These are phyloP conservation scores for Zaprionus lineosus DNA, from an alignment of 2,888 invertebrate genomes.

Conservation along the genomic window DNA sequence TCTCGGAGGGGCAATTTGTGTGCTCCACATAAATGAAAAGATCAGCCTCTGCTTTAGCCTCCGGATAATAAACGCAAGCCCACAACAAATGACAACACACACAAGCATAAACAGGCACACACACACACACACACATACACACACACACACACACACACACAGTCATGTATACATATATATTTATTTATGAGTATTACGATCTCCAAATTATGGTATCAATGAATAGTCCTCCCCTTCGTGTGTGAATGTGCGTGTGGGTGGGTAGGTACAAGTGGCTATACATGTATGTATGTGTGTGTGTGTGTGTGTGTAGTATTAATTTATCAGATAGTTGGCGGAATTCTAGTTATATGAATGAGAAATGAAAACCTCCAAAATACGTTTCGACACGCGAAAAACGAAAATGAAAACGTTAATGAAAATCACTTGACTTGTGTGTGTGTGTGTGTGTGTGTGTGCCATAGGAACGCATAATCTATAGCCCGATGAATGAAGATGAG, in stretches of 20 bases:
- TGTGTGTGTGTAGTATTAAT: background rate
- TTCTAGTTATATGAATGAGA: slow-evolving; percentile 35
- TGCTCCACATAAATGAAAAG: slow-evolving; percentile 10
- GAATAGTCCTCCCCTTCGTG: slow-evolving; percentile 28
- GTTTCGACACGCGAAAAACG: slow-evolving; percentile 59
- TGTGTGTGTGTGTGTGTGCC: too few relatives aligned
- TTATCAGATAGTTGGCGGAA: background rate
- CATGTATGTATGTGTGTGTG: slow-evolving; percentile 1
- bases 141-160: background rate
- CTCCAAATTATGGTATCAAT: slow-evolving; percentile 65
- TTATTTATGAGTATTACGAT: slow-evolving; percentile 45
- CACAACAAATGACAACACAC: background rate
- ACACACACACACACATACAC: background rate
- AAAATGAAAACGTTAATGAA: slow-evolving; percentile 57
- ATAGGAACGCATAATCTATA: slow-evolving; percentile 12
- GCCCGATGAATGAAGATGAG: background rate
- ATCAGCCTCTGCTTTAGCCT: slow-evolving; percentile 27
- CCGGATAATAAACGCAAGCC: slow-evolving; percentile 8
- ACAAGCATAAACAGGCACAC: background rate
- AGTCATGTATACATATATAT: background rate
- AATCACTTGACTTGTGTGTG: too few relatives aligned
- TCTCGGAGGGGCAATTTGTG: slow-evolving; percentile 25
- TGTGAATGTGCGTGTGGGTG: slow-evolving; percentile 1
- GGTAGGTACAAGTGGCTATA: too few relatives aligned
- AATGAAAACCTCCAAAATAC: slow-evolving; percentile 38